These are phyloP conservation scores for Ctenopoma kingsleyae DNA, from an alignment of 2,797 vertebrate genomes.

Conservation along the genomic window DNA sequence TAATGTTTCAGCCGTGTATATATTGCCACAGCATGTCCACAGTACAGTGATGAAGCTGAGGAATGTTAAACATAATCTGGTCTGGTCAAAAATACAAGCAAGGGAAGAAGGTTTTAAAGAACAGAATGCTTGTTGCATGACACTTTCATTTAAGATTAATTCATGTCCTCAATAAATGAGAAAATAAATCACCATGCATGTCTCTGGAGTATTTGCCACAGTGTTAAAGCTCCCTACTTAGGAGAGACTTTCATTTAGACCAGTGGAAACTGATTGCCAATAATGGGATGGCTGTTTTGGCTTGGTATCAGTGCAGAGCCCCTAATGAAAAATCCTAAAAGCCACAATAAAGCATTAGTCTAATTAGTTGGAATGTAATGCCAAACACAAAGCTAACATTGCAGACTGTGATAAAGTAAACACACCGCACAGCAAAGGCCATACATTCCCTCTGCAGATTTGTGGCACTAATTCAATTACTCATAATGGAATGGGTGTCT, in stretches of 20 bases:
- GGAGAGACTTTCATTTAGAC: conserved; percentile 31
- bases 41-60: too few species aligned
- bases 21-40: too few species aligned
- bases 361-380: conserved; percentile 53
- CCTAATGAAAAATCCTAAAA: conserved; percentile 49
- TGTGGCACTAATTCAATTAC: conserved; percentile 55
- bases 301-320: conserved; percentile 20
- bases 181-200: conserved; percentile 9
- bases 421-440: conserved; percentile 1
- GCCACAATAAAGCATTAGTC: conserved; percentile 49
- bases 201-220: conserved; percentile 8
- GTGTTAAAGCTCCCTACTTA: not conserved
- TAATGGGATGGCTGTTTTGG: conserved; percentile 57
- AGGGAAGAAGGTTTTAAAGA: not conserved
- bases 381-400: conserved; percentile 37
- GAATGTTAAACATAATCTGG: too few species aligned
- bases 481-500: conserved; percentile 35
- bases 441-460: conserved; percentile 25
- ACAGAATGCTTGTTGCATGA: not conserved
- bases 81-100: too few species aligned
- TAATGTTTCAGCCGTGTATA: too few species aligned
- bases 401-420: conserved; percentile 33
- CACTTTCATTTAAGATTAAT: not conserved
- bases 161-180: not conserved
- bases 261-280: conserved; percentile 38